Base-by-base conservation (phyloP, 2,113 vertebrate species). In the Lycocorax pyrrhopterus region DNA sequence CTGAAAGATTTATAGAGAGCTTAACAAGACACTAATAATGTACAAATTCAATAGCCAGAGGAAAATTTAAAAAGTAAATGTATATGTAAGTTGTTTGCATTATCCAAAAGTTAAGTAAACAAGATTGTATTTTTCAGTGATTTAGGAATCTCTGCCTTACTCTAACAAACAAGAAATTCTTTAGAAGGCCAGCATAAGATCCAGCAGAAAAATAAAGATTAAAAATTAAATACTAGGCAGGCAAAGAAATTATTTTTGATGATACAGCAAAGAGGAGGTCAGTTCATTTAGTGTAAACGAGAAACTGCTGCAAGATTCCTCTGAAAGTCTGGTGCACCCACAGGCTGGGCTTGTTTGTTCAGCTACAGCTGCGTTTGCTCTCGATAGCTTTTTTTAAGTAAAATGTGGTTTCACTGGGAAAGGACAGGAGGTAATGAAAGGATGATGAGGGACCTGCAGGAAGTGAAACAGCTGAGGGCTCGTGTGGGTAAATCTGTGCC, bases 1-100 rank as follows among this genome's bases (percentile, higher is more conserved):
- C 32, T 56, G 62, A 81, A 91, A 86, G 80, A 90, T 94, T 88
- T 90, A 53, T 67, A 37, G 73, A 30, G 37, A 90, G 51, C 27
- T 58, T 89, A 76, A 73, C 43, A 71, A 81, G 60, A 41, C 37
- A 32, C 41, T 95, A 72, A 90, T 69, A 93, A 83, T 52, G 15
- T 49, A 85, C 52, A 35, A 85, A 64, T 20, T 71, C 35, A 72
- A 52, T 64, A 60, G 51, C 64, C 46, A 75, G 51, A 85, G 68
- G 25, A 84, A 80, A 82, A 68, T 51, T 55, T 78, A 6, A 47
- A 58, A 68, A 84, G 58, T 35, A 64, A 73, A 66, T 63, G 13
- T 76, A 3, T 64, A 68, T 67, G 3, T 21, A 84, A 59, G 25
- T 75, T 66, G 43, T 76, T 69, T 71, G 21, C 6, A 1, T 82